Percentiles rank a stretch among this genome's conserved stretches.
Conservation (phyloP, 2,797 vertebrate species). For the Mus minutoides region DNA sequence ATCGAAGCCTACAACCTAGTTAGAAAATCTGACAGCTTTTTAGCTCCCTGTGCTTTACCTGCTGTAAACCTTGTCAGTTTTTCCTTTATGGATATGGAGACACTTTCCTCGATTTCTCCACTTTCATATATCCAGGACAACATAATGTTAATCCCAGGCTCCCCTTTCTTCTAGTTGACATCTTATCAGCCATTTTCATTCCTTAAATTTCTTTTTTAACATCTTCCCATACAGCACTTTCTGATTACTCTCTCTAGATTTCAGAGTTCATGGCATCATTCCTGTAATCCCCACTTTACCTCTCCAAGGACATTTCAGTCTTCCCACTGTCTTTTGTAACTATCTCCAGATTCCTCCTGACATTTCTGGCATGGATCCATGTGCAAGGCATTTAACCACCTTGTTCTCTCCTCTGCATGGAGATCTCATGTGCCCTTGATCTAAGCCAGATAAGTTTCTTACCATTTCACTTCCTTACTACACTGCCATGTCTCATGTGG, state of each 20-base stretch:
- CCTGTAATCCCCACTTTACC: too few relatives aligned
- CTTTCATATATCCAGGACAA: not conserved
- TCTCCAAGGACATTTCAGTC: not conserved
- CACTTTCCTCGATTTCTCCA: not conserved
- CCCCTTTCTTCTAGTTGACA: not conserved
- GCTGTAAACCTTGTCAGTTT: not conserved
- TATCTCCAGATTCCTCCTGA: not conserved
- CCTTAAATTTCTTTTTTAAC: not conserved
- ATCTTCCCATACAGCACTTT: not conserved
- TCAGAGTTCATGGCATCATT: not conserved
- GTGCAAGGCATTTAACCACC: not conserved
- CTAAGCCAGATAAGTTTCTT: not conserved
- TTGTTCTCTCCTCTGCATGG: not conserved
- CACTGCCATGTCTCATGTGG: accelerated
- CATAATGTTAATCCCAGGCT: not conserved
- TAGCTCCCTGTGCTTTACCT: not conserved
- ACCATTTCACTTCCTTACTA: not conserved
- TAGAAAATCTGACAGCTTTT: not conserved
- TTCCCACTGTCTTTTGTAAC: not conserved
- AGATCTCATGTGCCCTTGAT: not conserved
- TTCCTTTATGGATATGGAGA: not conserved
- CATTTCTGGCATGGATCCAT: not conserved
- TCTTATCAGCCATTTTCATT: not conserved
- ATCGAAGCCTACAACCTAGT: not conserved
- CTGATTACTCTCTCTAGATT: not conserved